phyloP scores from a whole-genome alignment of 2,113 vertebrate genomes.

The Rutilus rutilus region DNA sequence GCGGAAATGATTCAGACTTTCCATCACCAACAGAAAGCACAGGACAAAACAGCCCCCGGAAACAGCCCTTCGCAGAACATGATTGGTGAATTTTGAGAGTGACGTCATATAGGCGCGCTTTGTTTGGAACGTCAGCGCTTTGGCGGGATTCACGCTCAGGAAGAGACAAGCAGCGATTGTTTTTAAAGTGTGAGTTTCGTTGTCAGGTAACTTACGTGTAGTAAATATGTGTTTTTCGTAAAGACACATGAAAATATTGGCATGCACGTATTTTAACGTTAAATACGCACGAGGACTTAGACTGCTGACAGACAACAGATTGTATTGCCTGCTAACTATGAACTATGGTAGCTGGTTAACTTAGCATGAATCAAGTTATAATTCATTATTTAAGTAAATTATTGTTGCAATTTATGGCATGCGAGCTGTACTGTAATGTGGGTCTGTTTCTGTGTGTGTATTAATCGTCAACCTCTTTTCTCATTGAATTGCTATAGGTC shows the following conservation, averaged over 20 bases:
- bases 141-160: conserved; percentile 51
- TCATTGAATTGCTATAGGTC: neutral
- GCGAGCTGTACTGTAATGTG: neutral
- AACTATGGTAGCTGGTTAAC: neutral
- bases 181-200: neutral
- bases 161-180: neutral
- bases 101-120: conserved; percentile 49
- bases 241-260: neutral
- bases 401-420: neutral
- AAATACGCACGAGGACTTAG: neutral
- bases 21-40: neutral
- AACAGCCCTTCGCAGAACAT: neutral
- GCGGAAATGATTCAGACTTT: neutral
- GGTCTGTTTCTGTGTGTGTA: neutral
- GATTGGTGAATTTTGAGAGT: conserved; percentile 13
- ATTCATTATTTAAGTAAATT: neutral
- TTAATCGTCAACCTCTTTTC: neutral
- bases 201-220: neutral
- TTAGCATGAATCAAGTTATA: neutral
- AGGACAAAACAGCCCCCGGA: neutral
- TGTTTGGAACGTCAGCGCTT: conserved; percentile 10
- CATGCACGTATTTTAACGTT: neutral
- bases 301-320: neutral
- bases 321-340: neutral
- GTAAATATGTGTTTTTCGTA: neutral